These are phyloP conservation scores for Periophthalmus modestus DNA, from an alignment of 2,113 vertebrate species.

Conservation along the genomic window DNA sequence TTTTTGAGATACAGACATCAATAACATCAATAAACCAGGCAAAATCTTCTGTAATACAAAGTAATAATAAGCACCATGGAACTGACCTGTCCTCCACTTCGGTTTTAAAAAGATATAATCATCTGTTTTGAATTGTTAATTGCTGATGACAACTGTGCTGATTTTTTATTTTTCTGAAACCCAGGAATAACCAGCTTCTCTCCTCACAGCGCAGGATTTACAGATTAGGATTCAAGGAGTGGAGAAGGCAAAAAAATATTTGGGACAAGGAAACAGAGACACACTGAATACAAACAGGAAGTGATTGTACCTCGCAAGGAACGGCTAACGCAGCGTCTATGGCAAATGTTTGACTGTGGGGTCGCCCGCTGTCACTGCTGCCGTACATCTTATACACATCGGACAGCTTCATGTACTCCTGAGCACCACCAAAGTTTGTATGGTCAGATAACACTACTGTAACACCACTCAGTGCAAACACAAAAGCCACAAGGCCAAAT, in stretches of 20 bases:
- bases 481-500: neutral
- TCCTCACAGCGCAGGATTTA: neutral
- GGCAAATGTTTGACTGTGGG: constrained; percentile 69
- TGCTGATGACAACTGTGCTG: too few species aligned
- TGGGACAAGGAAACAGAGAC: neutral
- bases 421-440: constrained; percentile 40
- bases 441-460: constrained; percentile 32
- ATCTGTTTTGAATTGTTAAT: too few species aligned
- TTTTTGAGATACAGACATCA: too few species aligned
- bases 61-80: too few species aligned
- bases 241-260: neutral
- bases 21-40: too few species aligned
- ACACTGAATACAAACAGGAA: constrained; percentile 28
- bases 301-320: constrained; percentile 77
- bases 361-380: constrained; percentile 52
- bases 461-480: neutral
- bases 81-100: too few species aligned
- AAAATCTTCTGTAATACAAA: too few species aligned
- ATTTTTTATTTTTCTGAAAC: too few species aligned
- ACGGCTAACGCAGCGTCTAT: constrained; percentile 70
- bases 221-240: neutral
- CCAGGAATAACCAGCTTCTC: neutral
- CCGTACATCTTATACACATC: constrained; percentile 83
- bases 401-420: constrained; percentile 84
- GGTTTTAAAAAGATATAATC: too few species aligned